Percentiles rank a stretch among this genome's conserved stretches.
phyloP scores from a whole-genome alignment of 1,140 invertebrate genomes.

The Lepidostoma basale region DNA sequence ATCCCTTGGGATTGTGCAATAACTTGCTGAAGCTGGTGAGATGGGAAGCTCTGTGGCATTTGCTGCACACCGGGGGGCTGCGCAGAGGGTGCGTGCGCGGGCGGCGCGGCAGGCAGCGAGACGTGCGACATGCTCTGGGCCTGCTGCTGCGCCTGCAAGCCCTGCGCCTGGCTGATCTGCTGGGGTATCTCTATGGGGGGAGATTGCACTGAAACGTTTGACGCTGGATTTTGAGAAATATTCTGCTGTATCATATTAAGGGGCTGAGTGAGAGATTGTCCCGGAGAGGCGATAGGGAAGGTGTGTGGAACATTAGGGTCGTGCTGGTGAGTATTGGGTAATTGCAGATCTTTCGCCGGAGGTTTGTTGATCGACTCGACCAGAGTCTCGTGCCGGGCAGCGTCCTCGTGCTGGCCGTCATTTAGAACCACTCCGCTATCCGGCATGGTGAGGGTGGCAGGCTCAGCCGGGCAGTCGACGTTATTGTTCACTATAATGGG shows the following conservation, averaged over 20 bases:
- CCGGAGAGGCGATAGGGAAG: slow-evolving; percentile 60
- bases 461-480: slow-evolving; percentile 54
- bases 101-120: slow-evolving; percentile 52
- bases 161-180: slow-evolving; percentile 55
- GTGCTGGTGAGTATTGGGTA: slow-evolving; percentile 54
- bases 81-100: slow-evolving; percentile 51
- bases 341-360: slow-evolving; percentile 52
- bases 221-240: slow-evolving; percentile 56
- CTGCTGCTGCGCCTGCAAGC: slow-evolving; percentile 55
- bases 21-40: slow-evolving; percentile 62
- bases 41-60: slow-evolving; percentile 62
- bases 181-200: slow-evolving; percentile 59
- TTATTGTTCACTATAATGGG: slow-evolving; percentile 59
- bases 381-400: slow-evolving; percentile 48
- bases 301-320: slow-evolving; percentile 57
- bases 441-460: slow-evolving; percentile 52
- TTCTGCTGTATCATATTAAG: slow-evolving; percentile 58
- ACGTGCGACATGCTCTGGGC: slow-evolving; percentile 61
- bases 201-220: slow-evolving; percentile 56
- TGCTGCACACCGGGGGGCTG: slow-evolving; percentile 54
- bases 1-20: slow-evolving; percentile 59
- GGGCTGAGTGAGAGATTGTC: slow-evolving; percentile 59
- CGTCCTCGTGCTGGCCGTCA: slow-evolving; percentile 59
- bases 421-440: slow-evolving; percentile 60
- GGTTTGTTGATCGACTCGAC: slow-evolving; percentile 55